These are phyloP conservation scores for Hylyphantes graminicola DNA, from an alignment of 1,140 invertebrate species.

Conservation along the genomic window DNA sequence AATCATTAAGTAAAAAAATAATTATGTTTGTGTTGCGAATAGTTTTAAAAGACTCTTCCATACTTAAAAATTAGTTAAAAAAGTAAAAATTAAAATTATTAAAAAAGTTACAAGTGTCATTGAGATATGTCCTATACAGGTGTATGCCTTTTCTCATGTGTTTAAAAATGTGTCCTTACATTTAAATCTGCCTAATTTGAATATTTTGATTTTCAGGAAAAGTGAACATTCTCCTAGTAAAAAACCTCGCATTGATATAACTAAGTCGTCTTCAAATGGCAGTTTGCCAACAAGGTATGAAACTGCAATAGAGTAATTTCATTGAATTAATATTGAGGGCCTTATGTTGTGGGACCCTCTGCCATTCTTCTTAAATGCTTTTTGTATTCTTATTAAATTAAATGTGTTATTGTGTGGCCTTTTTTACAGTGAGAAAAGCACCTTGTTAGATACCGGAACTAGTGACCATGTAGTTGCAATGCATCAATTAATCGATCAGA, in stretches of 20 bases:
- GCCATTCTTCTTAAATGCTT: too few relatives aligned
- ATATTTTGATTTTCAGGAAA: conserved; percentile 22
- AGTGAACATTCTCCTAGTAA: conserved; percentile 51
- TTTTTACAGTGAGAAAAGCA: conserved; percentile 57
- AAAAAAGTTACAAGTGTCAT: too few relatives aligned
- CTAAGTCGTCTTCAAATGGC: conserved; percentile 64
- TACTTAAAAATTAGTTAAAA: too few relatives aligned
- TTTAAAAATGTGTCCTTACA: background rate
- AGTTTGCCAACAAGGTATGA: conserved; percentile 59
- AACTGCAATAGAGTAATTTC: background rate
- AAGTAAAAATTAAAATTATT: too few relatives aligned
- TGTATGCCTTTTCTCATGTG: background rate
- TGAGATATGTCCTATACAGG: background rate
- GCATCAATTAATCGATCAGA: conserved; percentile 93
- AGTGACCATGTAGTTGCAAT: conserved; percentile 94
- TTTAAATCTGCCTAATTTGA: background rate
- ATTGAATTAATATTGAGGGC: too few relatives aligned
- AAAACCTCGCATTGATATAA: conserved; percentile 48
- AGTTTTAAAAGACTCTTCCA: too few relatives aligned
- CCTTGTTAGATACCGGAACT: conserved; percentile 79
- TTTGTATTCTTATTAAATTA: background rate
- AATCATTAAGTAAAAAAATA: too few relatives aligned
- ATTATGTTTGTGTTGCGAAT: too few relatives aligned
- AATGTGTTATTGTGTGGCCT: too few relatives aligned
- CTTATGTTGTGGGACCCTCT: too few relatives aligned